A percentile compares a stretch with the other conserved stretches of the same genome.
Evolutionary conservation across 2,797 vertebrate species (phyloP).

Genomic region (Hydrophis major): DNA sequence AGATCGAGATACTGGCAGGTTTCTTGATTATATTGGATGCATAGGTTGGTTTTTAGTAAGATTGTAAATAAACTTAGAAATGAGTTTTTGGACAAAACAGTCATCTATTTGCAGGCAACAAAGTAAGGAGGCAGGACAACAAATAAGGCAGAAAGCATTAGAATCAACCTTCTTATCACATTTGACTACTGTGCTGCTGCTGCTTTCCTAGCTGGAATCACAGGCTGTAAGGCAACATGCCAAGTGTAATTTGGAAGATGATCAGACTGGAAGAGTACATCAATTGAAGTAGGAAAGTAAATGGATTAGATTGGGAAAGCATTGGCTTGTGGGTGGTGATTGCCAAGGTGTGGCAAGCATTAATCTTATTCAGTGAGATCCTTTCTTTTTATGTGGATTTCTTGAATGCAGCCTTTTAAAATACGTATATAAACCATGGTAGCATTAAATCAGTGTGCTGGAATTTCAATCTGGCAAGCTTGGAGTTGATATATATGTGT

Average conservation of each 20-base stretch:
- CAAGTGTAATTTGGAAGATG: background rate
- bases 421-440: constrained; percentile 1
- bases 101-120: background rate
- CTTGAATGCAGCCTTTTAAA: constrained; percentile 23
- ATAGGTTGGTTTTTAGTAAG: background rate
- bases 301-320: background rate
- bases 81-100: background rate
- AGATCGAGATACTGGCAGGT: background rate
- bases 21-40: background rate
- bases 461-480: constrained; percentile 28
- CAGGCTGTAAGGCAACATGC: background rate
- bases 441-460: constrained; percentile 39
- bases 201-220: background rate
- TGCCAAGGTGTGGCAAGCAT: background rate
- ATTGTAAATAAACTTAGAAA: background rate
- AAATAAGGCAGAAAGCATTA: background rate
- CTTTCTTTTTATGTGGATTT: constrained; percentile 24
- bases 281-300: background rate
- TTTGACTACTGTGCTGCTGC: background rate
- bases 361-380: background rate
- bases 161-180: background rate
- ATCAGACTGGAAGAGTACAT: background rate
- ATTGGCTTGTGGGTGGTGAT: background rate
- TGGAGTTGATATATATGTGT: background rate
- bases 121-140: background rate